These are phyloP conservation scores for Drosophila equinoxialis DNA, from an alignment of 1,140 invertebrate species.

Conservation along the genomic window DNA sequence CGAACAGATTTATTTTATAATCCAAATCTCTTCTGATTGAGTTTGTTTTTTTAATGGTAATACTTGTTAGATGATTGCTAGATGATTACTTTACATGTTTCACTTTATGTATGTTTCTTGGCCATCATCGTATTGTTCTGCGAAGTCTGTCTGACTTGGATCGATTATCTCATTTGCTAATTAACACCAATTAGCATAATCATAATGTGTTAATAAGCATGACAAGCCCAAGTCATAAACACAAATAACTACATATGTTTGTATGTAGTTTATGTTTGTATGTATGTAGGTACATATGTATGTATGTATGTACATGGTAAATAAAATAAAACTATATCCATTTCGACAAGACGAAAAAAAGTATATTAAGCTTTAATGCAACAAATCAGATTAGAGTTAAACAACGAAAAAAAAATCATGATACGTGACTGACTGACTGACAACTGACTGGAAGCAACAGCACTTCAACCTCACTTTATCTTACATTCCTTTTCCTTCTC, in stretches of 20 bases:
- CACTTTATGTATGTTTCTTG: too few species aligned
- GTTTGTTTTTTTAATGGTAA: background rate
- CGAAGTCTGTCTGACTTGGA: background rate
- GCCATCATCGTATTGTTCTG: too few species aligned
- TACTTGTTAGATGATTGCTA: background rate
- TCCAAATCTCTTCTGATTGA: too few species aligned
- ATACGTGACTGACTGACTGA: conserved; percentile 64
- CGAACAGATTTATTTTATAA: too few species aligned
- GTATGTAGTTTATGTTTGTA: background rate
- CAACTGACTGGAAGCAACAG: conserved; percentile 39
- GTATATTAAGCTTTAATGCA: conserved; percentile 63
- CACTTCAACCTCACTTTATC: conserved; percentile 35
- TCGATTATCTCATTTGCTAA: background rate
- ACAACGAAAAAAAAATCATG: conserved; percentile 53
- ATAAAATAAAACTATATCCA: conserved; percentile 15
- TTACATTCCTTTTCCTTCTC: conserved; percentile 38
- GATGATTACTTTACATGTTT: too few species aligned
- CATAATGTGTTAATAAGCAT: background rate
- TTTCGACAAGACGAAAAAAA: conserved; percentile 31
- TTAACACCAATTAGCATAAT: background rate
- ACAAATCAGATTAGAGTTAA: conserved; percentile 50
- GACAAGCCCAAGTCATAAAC: background rate
- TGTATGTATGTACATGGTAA: conserved; percentile 7
- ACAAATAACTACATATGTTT: background rate
- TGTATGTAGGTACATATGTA: background rate